Base-by-base conservation (phyloP, 2,797 vertebrate genomes). In the Ctenopoma kingsleyae region DNA sequence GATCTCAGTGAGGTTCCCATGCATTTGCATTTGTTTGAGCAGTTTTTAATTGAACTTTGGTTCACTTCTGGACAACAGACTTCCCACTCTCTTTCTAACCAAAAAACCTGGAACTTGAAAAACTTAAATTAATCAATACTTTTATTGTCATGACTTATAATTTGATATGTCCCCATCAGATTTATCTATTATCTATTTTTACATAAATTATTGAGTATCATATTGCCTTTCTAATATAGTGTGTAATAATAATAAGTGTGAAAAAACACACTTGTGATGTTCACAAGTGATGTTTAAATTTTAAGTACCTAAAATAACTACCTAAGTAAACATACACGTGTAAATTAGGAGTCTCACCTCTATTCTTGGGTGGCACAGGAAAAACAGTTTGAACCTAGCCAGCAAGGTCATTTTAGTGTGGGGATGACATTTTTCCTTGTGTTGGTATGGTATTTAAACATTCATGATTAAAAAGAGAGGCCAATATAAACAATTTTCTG, bases 11-110 rank as follows among this genome's bases (percentile, higher is more conserved):
- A 81, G 73, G 78, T 89, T 91, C 85, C 82, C 81, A 87, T 86
- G 82, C 74, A 84, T 84, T 83, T 84, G 81, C 46, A 54, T 85
- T 90, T 83, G 81, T 85, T 83, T 84, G 83, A 73, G 38, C 61
- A 56, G 67, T 74, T 76, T 70, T 65, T 77, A 60, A 82, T 65
- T 76, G 23, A 78, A 81, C 62, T 67, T 76, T 63, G 25, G 20
- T 76, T 85, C 23, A 71, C 16, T 50, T 62, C 8, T 17, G 64
- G 40, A 77, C 50, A 73, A 78, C 38, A 70, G 46, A 81, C n/a
- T 74, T 73, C 54, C 27, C 20, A 25, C 30, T 43, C 36, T 46
- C 8, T 46, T 41, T 60, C 38, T 36, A 36, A 69, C 10, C 35
- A 32, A 72, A 57, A 19, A 44, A 1, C 43, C 0, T 17, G 16